These are phyloP conservation scores for Gymnothorax javanicus DNA, from an alignment of 2,797 vertebrate genomes.

Conservation along the genomic window DNA sequence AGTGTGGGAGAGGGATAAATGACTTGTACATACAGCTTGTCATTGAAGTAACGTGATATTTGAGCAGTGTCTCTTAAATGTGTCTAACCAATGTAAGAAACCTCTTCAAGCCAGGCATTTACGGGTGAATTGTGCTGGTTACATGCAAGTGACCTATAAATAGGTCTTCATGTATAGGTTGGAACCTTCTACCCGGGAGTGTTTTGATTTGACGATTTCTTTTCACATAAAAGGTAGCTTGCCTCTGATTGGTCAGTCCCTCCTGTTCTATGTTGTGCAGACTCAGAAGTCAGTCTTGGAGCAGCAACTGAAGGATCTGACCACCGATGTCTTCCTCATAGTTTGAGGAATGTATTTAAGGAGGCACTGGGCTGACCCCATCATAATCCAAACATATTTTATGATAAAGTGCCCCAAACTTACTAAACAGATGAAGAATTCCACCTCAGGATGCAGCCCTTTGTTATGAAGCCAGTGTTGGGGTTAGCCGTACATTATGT, in stretches of 20 bases:
- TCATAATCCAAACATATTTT: background rate
- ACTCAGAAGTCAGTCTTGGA: background rate
- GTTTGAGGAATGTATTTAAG: background rate
- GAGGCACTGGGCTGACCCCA: background rate
- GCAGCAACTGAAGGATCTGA: background rate
- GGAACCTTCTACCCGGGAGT: background rate
- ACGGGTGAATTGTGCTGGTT: background rate
- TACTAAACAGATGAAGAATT: background rate
- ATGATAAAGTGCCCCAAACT: background rate
- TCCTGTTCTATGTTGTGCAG: background rate
- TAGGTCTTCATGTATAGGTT: background rate
- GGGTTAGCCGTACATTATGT: background rate
- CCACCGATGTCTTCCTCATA: background rate
- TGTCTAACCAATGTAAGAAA: background rate
- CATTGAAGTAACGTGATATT: background rate
- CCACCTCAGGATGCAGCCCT: background rate
- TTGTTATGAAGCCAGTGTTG: background rate
- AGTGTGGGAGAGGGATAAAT: too few relatives aligned
- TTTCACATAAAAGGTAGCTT: background rate
- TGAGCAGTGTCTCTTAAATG: background rate
- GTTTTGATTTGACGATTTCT: background rate
- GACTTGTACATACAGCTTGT: background rate
- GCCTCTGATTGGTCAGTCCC: background rate
- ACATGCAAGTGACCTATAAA: too few relatives aligned
- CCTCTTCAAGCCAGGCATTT: background rate